These are phyloP conservation scores for Orientallactaga sibirica DNA, from an alignment of 2,797 vertebrate species.

Conservation along the genomic window DNA sequence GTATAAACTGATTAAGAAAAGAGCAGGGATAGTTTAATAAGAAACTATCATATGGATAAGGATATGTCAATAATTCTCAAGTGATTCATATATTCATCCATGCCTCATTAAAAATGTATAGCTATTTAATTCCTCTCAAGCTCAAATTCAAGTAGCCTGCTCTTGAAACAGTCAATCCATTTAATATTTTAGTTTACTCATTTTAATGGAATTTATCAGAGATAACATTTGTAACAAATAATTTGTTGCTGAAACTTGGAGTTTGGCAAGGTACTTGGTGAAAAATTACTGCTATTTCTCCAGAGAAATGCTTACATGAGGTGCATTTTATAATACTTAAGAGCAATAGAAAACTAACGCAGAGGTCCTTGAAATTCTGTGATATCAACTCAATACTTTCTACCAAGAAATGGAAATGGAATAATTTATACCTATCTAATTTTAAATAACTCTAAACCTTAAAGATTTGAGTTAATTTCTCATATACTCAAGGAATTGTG, in stretches of 20 bases:
- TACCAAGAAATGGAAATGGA: constrained; percentile 68
- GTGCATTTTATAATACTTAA: constrained; percentile 74
- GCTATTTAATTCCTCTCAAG: constrained; percentile 85
- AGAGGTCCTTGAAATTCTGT: constrained; percentile 44
- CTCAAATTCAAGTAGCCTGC: constrained; percentile 71
- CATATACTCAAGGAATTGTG: constrained; percentile 10
- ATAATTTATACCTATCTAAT: constrained; percentile 71
- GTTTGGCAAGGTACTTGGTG: constrained; percentile 82
- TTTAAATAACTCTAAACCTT: constrained; percentile 70
- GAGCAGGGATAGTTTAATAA: constrained; percentile 83
- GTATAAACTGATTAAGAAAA: constrained; percentile 84
- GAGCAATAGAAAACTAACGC: constrained; percentile 64
- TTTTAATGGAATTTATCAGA: constrained; percentile 84
- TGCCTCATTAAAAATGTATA: constrained; percentile 87
- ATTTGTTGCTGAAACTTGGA: constrained; percentile 77
- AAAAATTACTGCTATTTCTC: constrained; percentile 84
- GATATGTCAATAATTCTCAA: constrained; percentile 88
- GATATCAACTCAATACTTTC: constrained; percentile 55
- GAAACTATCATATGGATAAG: constrained; percentile 81
- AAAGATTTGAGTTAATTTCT: constrained; percentile 38
- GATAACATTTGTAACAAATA: constrained; percentile 82
- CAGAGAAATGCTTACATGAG: constrained; percentile 75
- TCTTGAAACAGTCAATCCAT: constrained; percentile 79
- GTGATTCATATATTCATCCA: constrained; percentile 82
- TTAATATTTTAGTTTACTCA: constrained; percentile 85